A percentile compares a stretch with the other conserved stretches of the same genome.
These are phyloP conservation scores for Heliothis subflexa DNA, from an alignment of 1,140 invertebrate genomes.

Conservation along the genomic window DNA sequence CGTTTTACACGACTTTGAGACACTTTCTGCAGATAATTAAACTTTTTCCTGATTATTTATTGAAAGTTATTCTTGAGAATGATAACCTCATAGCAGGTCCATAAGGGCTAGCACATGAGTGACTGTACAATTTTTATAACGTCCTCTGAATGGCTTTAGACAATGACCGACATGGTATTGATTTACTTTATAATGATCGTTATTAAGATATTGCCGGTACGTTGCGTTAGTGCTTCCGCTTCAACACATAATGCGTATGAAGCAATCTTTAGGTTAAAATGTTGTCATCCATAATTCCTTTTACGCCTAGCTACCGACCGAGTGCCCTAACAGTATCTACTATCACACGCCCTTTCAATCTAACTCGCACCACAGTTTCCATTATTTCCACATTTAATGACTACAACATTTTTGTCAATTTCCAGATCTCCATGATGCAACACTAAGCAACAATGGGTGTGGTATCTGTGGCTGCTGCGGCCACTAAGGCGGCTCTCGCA, in stretches of 20 bases:
- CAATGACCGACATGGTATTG: neutral
- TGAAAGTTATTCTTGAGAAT: neutral
- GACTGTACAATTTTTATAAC: neutral
- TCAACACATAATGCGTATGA: neutral
- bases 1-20: conserved; percentile 11
- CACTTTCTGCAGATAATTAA: neutral
- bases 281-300: neutral
- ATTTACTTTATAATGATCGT: neutral
- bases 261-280: neutral
- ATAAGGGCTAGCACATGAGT: neutral
- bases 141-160: neutral
- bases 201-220: neutral
- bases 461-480: conserved; percentile 85
- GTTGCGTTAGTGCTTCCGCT: neutral
- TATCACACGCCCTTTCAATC: too few relatives aligned
- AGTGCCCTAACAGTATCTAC: too few relatives aligned
- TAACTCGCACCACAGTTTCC: neutral
- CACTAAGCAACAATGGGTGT: conserved; percentile 70
- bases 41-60: neutral
- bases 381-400: neutral
- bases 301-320: too few relatives aligned
- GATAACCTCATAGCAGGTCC: neutral
- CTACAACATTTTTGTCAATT: conserved; percentile 44
- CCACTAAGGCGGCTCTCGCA: conserved; percentile 89
- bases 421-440: conserved; percentile 68